Evolutionary conservation across 2,113 vertebrate species (phyloP).

Genomic region (Megaptera novaeangliae): DNA sequence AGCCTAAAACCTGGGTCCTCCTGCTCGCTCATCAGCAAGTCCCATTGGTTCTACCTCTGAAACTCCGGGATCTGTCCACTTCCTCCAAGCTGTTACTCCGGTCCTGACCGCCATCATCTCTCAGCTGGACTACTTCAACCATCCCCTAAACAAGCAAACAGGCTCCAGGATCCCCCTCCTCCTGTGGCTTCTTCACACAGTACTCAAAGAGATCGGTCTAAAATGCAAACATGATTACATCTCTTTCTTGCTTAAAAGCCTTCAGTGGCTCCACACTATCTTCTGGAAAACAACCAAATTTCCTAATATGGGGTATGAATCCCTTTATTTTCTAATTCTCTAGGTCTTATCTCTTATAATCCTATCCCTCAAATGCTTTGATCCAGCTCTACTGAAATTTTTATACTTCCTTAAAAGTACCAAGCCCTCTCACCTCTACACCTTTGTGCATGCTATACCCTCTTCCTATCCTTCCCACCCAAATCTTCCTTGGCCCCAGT

Average conservation of each 20-base stretch:
- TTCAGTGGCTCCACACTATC: background rate
- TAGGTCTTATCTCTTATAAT: background rate
- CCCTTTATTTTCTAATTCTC: slow-evolving; percentile 18
- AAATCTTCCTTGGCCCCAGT: background rate
- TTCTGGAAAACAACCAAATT: background rate
- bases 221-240: background rate
- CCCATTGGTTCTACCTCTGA: background rate
- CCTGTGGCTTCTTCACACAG: background rate
- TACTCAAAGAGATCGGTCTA: background rate
- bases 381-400: background rate
- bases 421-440: background rate
- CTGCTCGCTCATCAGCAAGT: background rate
- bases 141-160: background rate
- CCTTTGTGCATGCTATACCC: background rate
- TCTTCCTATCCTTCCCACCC: background rate
- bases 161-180: background rate
- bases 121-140: background rate
- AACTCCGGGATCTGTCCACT: background rate
- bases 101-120: background rate
- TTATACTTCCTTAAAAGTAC: background rate
- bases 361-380: background rate
- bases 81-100: background rate
- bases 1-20: background rate
- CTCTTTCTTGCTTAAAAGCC: slow-evolving; percentile 1
- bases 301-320: background rate